A percentile compares a stretch with the other conserved stretches of the same genome.
Conservation (phyloP, 2,888 invertebrate genomes). For the Noctuana brunneofusca region DNA sequence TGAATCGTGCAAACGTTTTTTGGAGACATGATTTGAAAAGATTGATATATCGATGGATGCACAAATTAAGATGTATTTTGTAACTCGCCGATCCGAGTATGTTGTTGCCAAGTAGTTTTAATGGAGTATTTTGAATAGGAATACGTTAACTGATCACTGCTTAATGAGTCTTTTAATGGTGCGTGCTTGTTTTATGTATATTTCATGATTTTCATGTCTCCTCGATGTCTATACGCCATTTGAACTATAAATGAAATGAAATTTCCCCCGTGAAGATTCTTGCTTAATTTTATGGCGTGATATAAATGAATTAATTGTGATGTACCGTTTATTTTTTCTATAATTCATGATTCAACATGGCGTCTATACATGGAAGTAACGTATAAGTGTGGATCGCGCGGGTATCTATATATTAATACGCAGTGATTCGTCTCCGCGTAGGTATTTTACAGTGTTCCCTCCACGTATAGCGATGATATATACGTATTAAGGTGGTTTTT, state of each 20-base stretch:
- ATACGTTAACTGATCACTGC: constrained; percentile 14
- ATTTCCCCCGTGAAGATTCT: not conserved
- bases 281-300: not conserved
- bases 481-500: too few relatives aligned
- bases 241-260: not conserved
- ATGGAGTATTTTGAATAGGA: constrained; percentile 26
- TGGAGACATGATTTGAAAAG: constrained; percentile 13
- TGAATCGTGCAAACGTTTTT: not conserved
- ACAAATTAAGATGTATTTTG: constrained; percentile 26
- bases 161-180: constrained; percentile 1
- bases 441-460: too few relatives aligned
- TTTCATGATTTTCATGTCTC: constrained; percentile 24
- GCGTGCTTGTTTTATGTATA: constrained; percentile 15
- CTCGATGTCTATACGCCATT: constrained; percentile 2
- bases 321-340: not conserved
- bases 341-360: not conserved
- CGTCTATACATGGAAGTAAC: constrained; percentile 10
- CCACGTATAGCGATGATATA: too few relatives aligned
- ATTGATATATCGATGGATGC: constrained; percentile 13
- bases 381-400: constrained; percentile 13
- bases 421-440: too few relatives aligned
- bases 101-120: constrained; percentile 31
- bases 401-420: too few relatives aligned
- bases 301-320: not conserved
- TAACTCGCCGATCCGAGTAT: constrained; percentile 23